Conservation (phyloP, 2,797 vertebrate genomes). For the Tiaroga cobitis region DNA sequence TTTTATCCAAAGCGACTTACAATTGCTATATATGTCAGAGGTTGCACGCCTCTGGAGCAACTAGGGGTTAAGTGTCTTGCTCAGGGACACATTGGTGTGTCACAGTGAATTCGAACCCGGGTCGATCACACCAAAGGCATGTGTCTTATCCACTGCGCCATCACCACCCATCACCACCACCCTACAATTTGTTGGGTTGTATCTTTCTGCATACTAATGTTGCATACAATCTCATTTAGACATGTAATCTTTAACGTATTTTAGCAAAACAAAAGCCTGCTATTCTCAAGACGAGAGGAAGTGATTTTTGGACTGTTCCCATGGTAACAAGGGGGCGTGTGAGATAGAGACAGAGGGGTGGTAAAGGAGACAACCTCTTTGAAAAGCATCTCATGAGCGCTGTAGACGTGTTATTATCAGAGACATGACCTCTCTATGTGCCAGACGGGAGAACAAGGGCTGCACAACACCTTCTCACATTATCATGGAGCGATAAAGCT, state of each 20-base stretch:
- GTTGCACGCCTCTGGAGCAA: too few species aligned
- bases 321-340: conserved; percentile 47
- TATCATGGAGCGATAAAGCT: neutral
- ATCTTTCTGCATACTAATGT: neutral
- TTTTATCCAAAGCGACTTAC: too few species aligned
- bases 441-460: neutral
- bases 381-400: conserved; percentile 10
- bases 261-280: neutral
- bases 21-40: too few species aligned
- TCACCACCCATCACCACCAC: too few species aligned
- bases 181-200: neutral
- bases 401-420: conserved; percentile 51
- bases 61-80: too few species aligned
- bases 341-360: neutral
- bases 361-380: conserved; percentile 15
- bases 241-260: neutral
- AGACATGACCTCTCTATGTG: conserved; percentile 11
- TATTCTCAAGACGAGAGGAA: neutral
- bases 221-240: neutral
- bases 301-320: conserved; percentile 47
- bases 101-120: too few species aligned
- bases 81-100: too few species aligned
- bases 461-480: conserved; percentile 9
- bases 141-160: too few species aligned
- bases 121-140: too few species aligned